Percentiles rank a stretch among this genome's conserved stretches.
These are phyloP conservation scores for Volucella inanis DNA, from an alignment of 2,888 invertebrate species.

Conservation along the genomic window DNA sequence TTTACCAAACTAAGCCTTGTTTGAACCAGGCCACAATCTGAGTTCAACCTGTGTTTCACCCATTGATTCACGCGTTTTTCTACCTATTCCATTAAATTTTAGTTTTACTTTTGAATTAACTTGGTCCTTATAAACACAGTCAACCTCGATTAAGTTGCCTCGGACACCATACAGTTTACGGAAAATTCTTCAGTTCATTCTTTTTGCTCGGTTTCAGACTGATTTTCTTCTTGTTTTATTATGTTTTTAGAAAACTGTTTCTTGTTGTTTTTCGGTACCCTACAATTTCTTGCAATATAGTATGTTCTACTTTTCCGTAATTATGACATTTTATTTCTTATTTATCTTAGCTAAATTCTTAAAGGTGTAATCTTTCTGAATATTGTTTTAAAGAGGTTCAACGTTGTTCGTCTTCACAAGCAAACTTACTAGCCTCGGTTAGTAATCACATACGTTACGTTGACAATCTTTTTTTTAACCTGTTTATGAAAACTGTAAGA, in stretches of 20 bases:
- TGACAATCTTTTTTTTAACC: constrained; percentile 10
- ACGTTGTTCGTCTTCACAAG: constrained; percentile 42
- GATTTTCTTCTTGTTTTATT: too few relatives aligned
- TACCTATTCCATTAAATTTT: neutral
- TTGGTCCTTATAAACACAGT: too few relatives aligned
- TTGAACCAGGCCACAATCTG: too few relatives aligned
- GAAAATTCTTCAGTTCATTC: neutral
- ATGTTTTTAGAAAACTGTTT: too few relatives aligned
- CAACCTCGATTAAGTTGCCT: neutral
- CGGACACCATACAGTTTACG: neutral
- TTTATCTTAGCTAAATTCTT: constrained; percentile 3
- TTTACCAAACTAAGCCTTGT: too few relatives aligned
- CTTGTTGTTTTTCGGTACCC: too few relatives aligned
- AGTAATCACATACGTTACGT: constrained; percentile 29
- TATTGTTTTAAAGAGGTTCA: constrained; percentile 16
- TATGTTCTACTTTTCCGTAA: neutral
- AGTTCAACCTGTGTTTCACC: neutral
- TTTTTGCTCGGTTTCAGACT: neutral
- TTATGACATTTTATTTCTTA: neutral
- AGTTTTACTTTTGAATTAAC: too few relatives aligned
- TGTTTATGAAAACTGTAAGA: constrained; percentile 29
- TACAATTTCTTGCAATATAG: too few relatives aligned
- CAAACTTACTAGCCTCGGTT: constrained; percentile 40
- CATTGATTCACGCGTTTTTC: neutral
- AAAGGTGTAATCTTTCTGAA: constrained; percentile 12